Conservation (phyloP, 2,113 vertebrate genomes). For the Garra rufa region DNA sequence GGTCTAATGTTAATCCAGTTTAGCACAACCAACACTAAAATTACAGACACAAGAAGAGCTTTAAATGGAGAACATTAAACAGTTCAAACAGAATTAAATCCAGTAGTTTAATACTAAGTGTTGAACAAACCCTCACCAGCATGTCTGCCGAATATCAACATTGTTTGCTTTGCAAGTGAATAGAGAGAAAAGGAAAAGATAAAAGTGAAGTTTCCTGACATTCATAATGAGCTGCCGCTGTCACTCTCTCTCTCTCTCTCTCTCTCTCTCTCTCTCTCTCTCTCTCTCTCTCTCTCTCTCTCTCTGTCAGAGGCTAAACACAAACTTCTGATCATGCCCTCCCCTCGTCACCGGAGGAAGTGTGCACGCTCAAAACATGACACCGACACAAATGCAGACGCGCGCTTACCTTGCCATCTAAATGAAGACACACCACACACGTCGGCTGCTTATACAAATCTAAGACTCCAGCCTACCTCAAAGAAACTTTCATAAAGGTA, state of each 20-base stretch:
- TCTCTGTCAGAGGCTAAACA: neutral
- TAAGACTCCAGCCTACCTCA: neutral
- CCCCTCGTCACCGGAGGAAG: constrained; percentile 5
- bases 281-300: neutral
- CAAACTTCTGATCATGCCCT: constrained; percentile 7
- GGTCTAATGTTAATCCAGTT: neutral
- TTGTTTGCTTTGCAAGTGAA: neutral
- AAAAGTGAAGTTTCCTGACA: neutral
- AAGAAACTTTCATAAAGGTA: constrained; percentile 17
- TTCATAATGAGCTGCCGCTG: neutral
- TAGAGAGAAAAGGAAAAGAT: neutral
- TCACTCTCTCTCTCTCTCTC: neutral
- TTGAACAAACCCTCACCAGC: constrained; percentile 3
- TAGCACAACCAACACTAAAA: neutral
- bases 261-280: neutral
- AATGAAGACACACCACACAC: neutral
- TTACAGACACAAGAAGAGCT: neutral
- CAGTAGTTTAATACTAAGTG: neutral
- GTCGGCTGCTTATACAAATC: neutral
- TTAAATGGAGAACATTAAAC: neutral
- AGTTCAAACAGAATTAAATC: constrained; percentile 19
- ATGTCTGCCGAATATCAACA: neutral
- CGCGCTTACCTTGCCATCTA: neutral
- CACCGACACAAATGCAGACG: neutral
- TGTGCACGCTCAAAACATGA: neutral